Percentiles rank a stretch among this genome's conserved stretches.
These are phyloP conservation scores for Erythrolamprus reginae DNA, from an alignment of 2,113 vertebrate species.

Conservation along the genomic window DNA sequence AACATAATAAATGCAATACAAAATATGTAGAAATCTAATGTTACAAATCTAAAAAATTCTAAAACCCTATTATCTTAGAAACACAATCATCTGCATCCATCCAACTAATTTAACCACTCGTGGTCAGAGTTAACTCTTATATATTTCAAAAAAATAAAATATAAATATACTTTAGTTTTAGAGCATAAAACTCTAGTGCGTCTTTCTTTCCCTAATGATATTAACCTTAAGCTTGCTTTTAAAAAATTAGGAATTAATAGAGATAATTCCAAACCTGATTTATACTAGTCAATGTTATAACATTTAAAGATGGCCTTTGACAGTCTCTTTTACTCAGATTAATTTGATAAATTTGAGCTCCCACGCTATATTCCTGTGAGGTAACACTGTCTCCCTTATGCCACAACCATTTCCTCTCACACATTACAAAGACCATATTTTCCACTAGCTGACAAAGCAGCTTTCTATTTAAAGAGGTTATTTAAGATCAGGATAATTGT, in stretches of 20 bases:
- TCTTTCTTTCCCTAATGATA: background rate
- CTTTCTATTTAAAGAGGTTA: conserved; percentile 11
- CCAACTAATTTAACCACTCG: too few species aligned
- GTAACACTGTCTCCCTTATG: background rate
- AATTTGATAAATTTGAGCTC: conserved; percentile 29
- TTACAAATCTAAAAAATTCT: too few species aligned
- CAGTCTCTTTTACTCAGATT: background rate
- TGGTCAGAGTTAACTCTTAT: too few species aligned
- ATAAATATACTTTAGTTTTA: background rate
- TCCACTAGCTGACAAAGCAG: conserved; percentile 24
- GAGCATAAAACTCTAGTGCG: background rate
- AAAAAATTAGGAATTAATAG: background rate
- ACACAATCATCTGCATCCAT: too few species aligned
- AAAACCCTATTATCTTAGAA: too few species aligned
- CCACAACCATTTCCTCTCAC: conserved; percentile 33
- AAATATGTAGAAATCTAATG: too few species aligned
- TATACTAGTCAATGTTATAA: background rate
- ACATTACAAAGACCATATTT: conserved; percentile 22
- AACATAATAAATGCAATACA: too few species aligned
- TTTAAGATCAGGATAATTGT: conserved; percentile 4
- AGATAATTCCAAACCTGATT: background rate
- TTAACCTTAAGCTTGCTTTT: background rate
- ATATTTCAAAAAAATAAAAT: background rate
- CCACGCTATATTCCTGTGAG: background rate
- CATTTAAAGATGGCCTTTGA: conserved; percentile 21